Percentiles rank a stretch among this genome's conserved stretches.
These are phyloP conservation scores for Drosophila pectinifera DNA, from an alignment of 1,140 invertebrate genomes.

Conservation along the genomic window DNA sequence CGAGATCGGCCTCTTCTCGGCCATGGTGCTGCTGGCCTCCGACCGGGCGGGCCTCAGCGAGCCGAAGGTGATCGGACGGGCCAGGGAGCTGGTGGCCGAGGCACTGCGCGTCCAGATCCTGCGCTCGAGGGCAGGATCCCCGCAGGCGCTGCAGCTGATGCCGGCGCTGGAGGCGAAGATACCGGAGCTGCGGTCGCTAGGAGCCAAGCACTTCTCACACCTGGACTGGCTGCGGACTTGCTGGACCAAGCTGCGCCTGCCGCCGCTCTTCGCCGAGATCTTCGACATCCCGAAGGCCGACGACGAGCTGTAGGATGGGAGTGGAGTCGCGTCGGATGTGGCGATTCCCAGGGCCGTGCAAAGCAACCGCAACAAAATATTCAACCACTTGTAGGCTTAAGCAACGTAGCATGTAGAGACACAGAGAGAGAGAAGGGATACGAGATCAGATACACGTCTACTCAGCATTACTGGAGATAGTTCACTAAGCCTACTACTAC, in stretches of 20 bases:
- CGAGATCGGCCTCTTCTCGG: slow-evolving; percentile 95
- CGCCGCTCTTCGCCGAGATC: slow-evolving; percentile 97
- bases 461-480: slow-evolving; percentile 63
- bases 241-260: slow-evolving; percentile 94
- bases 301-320: slow-evolving; percentile 85
- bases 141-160: slow-evolving; percentile 87
- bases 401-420: slow-evolving; percentile 57
- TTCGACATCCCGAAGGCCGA: slow-evolving; percentile 98
- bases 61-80: slow-evolving; percentile 92
- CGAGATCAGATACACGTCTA: slow-evolving; percentile 61
- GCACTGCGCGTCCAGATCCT: slow-evolving; percentile 86
- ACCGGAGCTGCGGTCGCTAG: slow-evolving; percentile 92
- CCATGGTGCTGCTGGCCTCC: slow-evolving; percentile 93
- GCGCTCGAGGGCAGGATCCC: slow-evolving; percentile 71
- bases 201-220: slow-evolving; percentile 92
- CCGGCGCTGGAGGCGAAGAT: slow-evolving; percentile 90
- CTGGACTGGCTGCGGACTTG: slow-evolving; percentile 96
- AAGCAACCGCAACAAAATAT: slow-evolving; percentile 59
- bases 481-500: slow-evolving; percentile 59
- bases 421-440: slow-evolving; percentile 34
- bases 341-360: slow-evolving; percentile 49
- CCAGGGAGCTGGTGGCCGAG: slow-evolving; percentile 94
- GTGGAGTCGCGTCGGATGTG: background rate
- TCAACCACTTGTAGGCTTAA: slow-evolving; percentile 62
- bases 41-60: slow-evolving; percentile 93